Evolutionary conservation across 2,797 vertebrate genomes (phyloP), one percentile per base, ranked within the genome.

Genomic region (Benthosema pterotum): DNA sequence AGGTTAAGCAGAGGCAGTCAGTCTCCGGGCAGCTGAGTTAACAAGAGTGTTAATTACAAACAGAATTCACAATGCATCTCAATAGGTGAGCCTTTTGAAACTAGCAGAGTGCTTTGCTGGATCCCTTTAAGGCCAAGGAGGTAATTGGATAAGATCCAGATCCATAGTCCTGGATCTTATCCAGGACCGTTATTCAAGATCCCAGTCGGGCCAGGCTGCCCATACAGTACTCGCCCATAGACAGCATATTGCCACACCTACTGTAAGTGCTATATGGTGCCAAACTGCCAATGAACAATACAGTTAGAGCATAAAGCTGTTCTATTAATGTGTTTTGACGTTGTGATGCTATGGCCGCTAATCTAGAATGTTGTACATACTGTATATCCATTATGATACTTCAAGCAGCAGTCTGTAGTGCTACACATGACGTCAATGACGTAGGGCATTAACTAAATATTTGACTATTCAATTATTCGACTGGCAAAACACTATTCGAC

Each of bases 31-130:
- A 3, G 15, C 15, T n/a, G 53, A 69, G 69, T 68, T 63, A 63
- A 69, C n/a, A n/a, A 22, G 22, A 76, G 67, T 81, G 74, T 84
- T 73, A 71, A 69, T 83, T 83, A 75, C 50, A 70, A 67, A 74
- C 15, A 54, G 42, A 78, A 77, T 77, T 69, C 72, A 81, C 49
- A 60, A 52, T 22, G 53, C 52, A 61, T 69, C 63, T 67, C 53
- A 52, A 52, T 53, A 66, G 54, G 58, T 58, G 43, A 38, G 58
- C 22, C 64, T 59, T 81, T 50, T 63, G 63, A 77, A 57, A 75
- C 56, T 52, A 71, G 28, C 0, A 1, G 53, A 42, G 43, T 22
- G 60, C 13, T 49, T 45, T 17, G 11, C 53, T 52, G 55, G 58
- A 77, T 69, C 63, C 45, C 69, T 74, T 83, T 56, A 76, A 64